Conservation (phyloP, 2,113 vertebrate species). For the Genyomyrus donnyi region DNA sequence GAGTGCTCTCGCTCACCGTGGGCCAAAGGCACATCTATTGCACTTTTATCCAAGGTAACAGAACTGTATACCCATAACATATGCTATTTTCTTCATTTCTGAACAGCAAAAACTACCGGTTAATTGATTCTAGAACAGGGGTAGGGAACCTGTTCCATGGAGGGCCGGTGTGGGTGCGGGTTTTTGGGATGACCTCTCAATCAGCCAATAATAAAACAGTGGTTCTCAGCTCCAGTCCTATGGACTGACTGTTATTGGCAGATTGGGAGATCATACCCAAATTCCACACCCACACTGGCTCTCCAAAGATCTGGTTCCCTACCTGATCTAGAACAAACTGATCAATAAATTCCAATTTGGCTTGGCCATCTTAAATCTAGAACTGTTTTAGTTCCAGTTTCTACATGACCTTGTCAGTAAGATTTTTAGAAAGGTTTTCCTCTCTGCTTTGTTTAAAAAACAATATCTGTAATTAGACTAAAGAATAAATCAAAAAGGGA, state of each 20-base stretch:
- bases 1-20: slow-evolving; percentile 48
- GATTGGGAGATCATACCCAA: background rate
- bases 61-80: background rate
- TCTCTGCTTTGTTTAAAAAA: background rate
- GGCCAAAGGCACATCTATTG: slow-evolving; percentile 40
- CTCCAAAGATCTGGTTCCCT: background rate
- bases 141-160: background rate
- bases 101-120: background rate
- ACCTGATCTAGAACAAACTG: background rate
- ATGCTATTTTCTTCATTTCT: background rate
- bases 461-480: background rate
- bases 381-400: background rate
- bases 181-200: background rate
- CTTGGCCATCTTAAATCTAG: background rate
- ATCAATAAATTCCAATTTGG: background rate
- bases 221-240: background rate
- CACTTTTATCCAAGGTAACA: background rate
- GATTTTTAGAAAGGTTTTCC: background rate
- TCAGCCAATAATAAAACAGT: background rate
- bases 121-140: background rate
- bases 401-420: background rate
- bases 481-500: background rate
- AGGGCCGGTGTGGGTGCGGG: background rate
- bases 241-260: background rate
- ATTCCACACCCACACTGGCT: background rate